These are phyloP conservation scores for Tylochromis polylepis DNA, from an alignment of 2,113 vertebrate species.

Conservation along the genomic window DNA sequence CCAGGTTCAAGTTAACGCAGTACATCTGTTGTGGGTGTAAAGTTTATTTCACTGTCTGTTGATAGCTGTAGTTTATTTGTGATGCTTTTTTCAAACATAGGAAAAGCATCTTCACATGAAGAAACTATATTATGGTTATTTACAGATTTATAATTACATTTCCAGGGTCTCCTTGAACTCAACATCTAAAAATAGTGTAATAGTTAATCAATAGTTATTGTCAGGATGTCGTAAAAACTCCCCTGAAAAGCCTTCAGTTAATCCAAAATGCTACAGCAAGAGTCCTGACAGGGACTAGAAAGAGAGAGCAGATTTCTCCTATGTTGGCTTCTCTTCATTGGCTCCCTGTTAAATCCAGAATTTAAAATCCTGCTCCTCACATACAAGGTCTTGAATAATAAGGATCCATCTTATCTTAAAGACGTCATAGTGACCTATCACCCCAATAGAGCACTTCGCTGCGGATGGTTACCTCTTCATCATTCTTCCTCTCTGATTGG, in stretches of 20 bases:
- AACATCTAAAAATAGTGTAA: neutral
- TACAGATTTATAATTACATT: neutral
- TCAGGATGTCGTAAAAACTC: fast-evolving
- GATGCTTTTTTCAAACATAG: too few species aligned
- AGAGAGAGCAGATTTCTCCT: neutral
- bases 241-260: fast-evolving
- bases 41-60: too few species aligned
- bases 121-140: fast-evolving
- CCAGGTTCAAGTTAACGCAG: too few species aligned
- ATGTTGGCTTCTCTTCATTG: fast-evolving
- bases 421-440: neutral
- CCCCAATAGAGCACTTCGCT: neutral
- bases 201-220: neutral
- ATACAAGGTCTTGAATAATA: neutral
- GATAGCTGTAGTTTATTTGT: too few species aligned
- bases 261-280: neutral
- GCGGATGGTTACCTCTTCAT: neutral
- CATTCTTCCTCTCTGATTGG: neutral
- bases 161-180: neutral
- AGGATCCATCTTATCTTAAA: neutral
- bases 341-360: neutral
- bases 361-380: neutral
- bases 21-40: too few species aligned
- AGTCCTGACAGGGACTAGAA: neutral
- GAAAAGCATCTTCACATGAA: neutral